A percentile compares a stretch with the other conserved stretches of the same genome.
These are phyloP conservation scores for Rhinolophus sinicus DNA, from an alignment of 2,113 vertebrate species.

Conservation along the genomic window DNA sequence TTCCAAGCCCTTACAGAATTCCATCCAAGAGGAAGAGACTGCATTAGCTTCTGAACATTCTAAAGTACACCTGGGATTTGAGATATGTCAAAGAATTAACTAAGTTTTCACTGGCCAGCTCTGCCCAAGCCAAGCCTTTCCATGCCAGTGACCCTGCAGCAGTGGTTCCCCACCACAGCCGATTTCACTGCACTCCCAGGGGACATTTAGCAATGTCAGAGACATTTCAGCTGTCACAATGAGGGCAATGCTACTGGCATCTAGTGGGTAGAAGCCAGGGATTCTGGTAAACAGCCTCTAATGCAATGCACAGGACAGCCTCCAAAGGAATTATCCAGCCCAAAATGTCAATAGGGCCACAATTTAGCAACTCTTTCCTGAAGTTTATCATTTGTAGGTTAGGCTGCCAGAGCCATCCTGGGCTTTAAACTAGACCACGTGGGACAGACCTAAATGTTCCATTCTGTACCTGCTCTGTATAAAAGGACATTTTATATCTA, in stretches of 20 bases:
- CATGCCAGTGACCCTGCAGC: not conserved
- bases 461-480: not conserved
- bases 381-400: not conserved
- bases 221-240: not conserved
- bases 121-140: not conserved
- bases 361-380: not conserved
- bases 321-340: not conserved
- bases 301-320: not conserved
- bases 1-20: constrained; percentile 21
- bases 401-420: not conserved
- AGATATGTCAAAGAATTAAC: not conserved
- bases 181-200: not conserved
- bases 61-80: not conserved
- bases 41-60: not conserved
- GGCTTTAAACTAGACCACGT: not conserved
- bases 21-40: not conserved
- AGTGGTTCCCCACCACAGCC: not conserved
- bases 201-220: not conserved
- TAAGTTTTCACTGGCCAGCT: not conserved
- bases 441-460: not conserved
- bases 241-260: not conserved
- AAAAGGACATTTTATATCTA: not conserved
- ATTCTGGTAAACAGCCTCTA: not conserved
- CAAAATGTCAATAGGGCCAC: not conserved
- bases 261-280: not conserved